These are phyloP conservation scores for Erythrocercus mccallii DNA, from an alignment of 2,113 vertebrate species.

Conservation along the genomic window DNA sequence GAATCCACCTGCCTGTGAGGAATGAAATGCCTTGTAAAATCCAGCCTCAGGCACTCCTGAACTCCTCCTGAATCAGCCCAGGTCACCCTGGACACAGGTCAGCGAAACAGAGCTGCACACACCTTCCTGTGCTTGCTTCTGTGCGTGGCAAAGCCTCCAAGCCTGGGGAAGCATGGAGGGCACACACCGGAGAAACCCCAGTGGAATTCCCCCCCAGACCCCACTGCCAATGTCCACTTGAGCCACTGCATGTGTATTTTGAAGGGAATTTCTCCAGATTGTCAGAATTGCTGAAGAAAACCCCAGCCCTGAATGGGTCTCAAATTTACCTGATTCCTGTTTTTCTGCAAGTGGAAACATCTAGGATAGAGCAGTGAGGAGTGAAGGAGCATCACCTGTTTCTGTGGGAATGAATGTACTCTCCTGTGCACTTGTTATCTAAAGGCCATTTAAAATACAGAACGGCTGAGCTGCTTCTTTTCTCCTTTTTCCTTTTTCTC, in stretches of 20 bases:
- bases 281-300: neutral
- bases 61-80: neutral
- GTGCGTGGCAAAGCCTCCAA: rapidly evolving
- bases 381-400: neutral
- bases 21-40: neutral
- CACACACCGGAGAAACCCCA: neutral
- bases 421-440: neutral
- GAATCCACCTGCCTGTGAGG: neutral
- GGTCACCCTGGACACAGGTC: neutral
- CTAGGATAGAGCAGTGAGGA: neutral
- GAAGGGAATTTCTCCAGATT: neutral
- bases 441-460: neutral
- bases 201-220: neutral
- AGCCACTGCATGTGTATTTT: neutral
- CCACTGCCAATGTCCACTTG: too few relatives aligned
- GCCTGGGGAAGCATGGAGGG: neutral
- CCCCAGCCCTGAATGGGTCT: neutral
- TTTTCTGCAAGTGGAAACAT: neutral
- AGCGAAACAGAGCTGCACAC: neutral
- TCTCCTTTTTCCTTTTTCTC: neutral
- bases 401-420: neutral
- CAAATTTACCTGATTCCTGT: neutral
- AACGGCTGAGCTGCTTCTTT: neutral
- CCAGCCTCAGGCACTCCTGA: neutral
- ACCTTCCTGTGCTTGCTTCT: neutral